Conservation (phyloP, 2,797 vertebrate species). For the Smutsia gigantea region DNA sequence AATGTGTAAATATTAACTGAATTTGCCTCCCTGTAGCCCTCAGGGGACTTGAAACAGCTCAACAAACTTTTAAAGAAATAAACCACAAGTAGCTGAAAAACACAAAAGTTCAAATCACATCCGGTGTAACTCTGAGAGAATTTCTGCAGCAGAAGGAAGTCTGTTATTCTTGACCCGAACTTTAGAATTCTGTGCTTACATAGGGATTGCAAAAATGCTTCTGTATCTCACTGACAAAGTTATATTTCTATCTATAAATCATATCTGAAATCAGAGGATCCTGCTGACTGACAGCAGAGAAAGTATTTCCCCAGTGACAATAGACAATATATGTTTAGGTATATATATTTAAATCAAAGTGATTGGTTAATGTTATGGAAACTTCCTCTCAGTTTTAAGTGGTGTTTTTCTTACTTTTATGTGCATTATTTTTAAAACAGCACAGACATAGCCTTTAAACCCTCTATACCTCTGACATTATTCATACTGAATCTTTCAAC, state of each 20-base stretch:
- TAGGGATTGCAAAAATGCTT: not conserved
- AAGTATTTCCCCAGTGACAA: not conserved
- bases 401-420: constrained; percentile 51
- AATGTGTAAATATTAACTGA: constrained; percentile 6
- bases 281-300: not conserved
- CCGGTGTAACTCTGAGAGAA: constrained; percentile 64
- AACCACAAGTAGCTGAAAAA: constrained; percentile 68
- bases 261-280: not conserved
- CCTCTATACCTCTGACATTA: constrained; percentile 35
- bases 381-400: constrained; percentile 33
- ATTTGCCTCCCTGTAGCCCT: not conserved
- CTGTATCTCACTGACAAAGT: constrained; percentile 6
- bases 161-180: constrained; percentile 55
- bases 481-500: constrained; percentile 59
- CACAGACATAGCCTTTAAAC: not conserved
- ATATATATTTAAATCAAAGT: constrained; percentile 34
- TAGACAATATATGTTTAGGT: not conserved
- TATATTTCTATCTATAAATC: not conserved
- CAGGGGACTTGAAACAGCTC: constrained; percentile 9
- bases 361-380: constrained; percentile 34
- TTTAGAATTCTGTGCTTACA: not conserved
- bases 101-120: constrained; percentile 72
- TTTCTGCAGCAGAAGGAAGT: constrained; percentile 64
- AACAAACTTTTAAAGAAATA: constrained; percentile 73
- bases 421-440: constrained; percentile 45